phyloP scores from a whole-genome alignment of 1,140 invertebrate species.

The Atta colombica region DNA sequence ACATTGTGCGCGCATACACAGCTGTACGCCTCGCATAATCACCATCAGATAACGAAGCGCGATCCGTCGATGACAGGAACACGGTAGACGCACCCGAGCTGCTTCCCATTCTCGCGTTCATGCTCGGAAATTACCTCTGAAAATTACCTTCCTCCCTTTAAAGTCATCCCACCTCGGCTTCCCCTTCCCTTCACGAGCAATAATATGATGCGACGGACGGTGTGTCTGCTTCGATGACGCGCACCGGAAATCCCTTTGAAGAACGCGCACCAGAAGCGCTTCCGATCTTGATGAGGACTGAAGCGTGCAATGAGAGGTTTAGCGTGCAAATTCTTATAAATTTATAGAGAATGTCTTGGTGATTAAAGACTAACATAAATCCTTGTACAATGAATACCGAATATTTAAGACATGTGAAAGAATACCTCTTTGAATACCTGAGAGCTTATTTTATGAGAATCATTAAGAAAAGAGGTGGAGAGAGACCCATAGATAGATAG shows the following conservation, averaged over 20 bases:
- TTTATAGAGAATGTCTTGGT: slow-evolving; percentile 39
- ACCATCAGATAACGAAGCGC: slow-evolving; percentile 77
- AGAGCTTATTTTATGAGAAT: background rate
- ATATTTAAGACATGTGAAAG: background rate
- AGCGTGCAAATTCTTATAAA: slow-evolving; percentile 56
- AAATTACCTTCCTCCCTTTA: slow-evolving; percentile 70
- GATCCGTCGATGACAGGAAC: slow-evolving; percentile 79
- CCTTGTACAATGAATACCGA: background rate
- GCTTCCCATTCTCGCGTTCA: slow-evolving; percentile 73
- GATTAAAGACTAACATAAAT: slow-evolving; percentile 26
- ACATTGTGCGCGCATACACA: slow-evolving; percentile 48
- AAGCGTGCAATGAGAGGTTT: slow-evolving; percentile 59
- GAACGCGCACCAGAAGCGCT: slow-evolving; percentile 49
- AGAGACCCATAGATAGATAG: background rate
- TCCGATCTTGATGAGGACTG: slow-evolving; percentile 61
- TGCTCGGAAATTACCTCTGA: slow-evolving; percentile 73
- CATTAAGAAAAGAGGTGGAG: background rate
- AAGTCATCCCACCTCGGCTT: slow-evolving; percentile 24
- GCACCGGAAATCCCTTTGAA: slow-evolving; percentile 60
- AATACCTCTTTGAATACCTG: background rate
- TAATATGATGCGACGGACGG: slow-evolving; percentile 57
- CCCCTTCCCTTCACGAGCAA: slow-evolving; percentile 6
- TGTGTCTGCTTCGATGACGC: slow-evolving; percentile 54
- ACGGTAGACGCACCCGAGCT: slow-evolving; percentile 72
- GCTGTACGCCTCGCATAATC: slow-evolving; percentile 70